Evolutionary conservation across 2,888 invertebrate genomes (phyloP), one percentile per base, ranked within the genome.

Genomic region (Dendrolimus pini): DNA sequence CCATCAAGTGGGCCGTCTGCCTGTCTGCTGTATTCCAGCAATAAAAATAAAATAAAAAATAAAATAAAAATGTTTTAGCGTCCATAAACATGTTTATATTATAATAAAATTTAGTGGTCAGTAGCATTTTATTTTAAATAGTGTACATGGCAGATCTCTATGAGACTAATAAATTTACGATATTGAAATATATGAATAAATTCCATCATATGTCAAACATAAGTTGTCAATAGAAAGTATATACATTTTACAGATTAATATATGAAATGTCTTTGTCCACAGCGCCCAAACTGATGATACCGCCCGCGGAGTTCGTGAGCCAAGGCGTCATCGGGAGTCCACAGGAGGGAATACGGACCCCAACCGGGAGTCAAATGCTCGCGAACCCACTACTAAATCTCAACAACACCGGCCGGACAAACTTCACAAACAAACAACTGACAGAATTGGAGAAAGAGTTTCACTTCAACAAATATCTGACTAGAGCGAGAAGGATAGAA

Each of bases 371-470:
- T 56, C 83, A 90, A 67, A 80, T 92, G 77, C 75, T 91, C 7
- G 78, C 81, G 66, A 90, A 86, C 75, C 89, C 90, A 0, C 83
- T 91, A 60, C 85, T 90, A 58, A 89, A 87, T 78, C 80, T 89
- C 66, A 96, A 96, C 90, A 96, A 95, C 89, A 96, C 97, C 12
- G 98, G 98, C 52, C 93, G 99, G 58, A 99, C 99, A 53, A 99
- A 99, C 91, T 99, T 99, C 92, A 99, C 99, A 68, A 99, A 99
- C 89, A 99, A 99, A 87, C 99, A 99, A 84, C 94, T 99, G 65
- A 99, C 99, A 2, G 99, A 99, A 86, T 93, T 99, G 67, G 99
- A 99, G 84, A 99, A 99, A 82, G 99, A 99, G 86, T 99, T 99
- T 91, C 99, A 99, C 85, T 99, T 98, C 90, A 99, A 99, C 92